Percentiles rank a stretch among this genome's conserved stretches.
phyloP scores from a whole-genome alignment of 2,888 invertebrate species.

The Amblyjoppa proteus region DNA sequence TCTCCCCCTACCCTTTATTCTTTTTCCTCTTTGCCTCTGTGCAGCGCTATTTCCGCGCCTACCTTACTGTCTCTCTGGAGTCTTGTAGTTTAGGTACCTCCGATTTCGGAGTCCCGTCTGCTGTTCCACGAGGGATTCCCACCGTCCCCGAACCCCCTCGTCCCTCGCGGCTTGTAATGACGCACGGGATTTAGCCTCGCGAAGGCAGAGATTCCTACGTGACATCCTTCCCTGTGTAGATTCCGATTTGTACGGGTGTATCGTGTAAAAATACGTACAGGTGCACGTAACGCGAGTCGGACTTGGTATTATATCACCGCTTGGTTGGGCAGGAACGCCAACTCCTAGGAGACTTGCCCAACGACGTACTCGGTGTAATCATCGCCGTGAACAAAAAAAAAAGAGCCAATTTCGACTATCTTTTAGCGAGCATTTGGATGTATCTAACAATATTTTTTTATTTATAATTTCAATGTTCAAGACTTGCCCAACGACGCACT shows the following conservation, averaged over 20 bases:
- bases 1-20: neutral
- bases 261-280: neutral
- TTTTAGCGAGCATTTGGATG: neutral
- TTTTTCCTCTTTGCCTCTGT: conserved; percentile 42
- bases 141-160: neutral
- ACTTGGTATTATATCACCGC: neutral
- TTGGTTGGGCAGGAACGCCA: conserved; percentile 1
- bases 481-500: too few relatives aligned
- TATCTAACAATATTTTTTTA: neutral
- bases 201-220: conserved; percentile 31
- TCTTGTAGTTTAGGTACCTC: conserved; percentile 35
- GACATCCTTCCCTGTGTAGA: conserved; percentile 8
- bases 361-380: neutral
- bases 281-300: neutral
- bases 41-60: conserved; percentile 1
- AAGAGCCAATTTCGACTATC: neutral
- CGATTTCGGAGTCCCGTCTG: conserved; percentile 21
- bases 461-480: neutral
- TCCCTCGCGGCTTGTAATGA: conserved; percentile 54
- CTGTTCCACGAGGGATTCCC: conserved; percentile 28
- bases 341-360: conserved; percentile 9
- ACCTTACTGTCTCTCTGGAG: neutral
- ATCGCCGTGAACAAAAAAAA: neutral
- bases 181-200: conserved; percentile 41
- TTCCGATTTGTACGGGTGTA: neutral